These are phyloP conservation scores for Drosophila simulans DNA, from an alignment of 1,140 invertebrate genomes.

Conservation along the genomic window DNA sequence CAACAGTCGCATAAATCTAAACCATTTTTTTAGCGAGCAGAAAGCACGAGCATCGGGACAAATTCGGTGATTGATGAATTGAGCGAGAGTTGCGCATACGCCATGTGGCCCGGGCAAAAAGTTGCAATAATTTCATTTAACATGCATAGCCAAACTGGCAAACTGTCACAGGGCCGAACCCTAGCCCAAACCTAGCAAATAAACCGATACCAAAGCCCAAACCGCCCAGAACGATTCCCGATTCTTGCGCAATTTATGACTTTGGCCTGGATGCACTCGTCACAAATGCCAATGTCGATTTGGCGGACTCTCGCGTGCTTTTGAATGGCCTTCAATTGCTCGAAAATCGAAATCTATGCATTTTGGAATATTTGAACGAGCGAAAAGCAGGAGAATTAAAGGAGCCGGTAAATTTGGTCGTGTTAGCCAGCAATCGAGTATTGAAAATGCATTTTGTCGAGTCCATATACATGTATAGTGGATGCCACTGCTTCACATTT, in stretches of 20 bases:
- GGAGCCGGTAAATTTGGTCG: constrained; percentile 7
- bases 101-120: constrained; percentile 55
- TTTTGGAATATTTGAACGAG: constrained; percentile 18
- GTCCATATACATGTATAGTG: neutral
- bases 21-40: constrained; percentile 44
- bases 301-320: constrained; percentile 53
- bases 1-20: constrained; percentile 65
- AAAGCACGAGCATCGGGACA: constrained; percentile 40
- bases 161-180: constrained; percentile 9
- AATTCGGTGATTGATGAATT: constrained; percentile 72
- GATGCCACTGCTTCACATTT: constrained; percentile 51
- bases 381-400: constrained; percentile 10
- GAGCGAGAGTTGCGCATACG: constrained; percentile 63
- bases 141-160: constrained; percentile 67
- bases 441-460: constrained; percentile 35
- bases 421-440: constrained; percentile 10
- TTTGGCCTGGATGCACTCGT: constrained; percentile 66
- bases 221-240: constrained; percentile 11
- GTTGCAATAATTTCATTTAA: constrained; percentile 78
- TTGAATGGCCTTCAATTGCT: constrained; percentile 21
- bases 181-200: neutral
- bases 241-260: constrained; percentile 71
- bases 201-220: constrained; percentile 20
- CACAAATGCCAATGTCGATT: constrained; percentile 73
- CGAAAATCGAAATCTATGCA: constrained; percentile 12